phyloP scores from a whole-genome alignment of 1,140 invertebrate genomes.

The Panonychus citri region DNA sequence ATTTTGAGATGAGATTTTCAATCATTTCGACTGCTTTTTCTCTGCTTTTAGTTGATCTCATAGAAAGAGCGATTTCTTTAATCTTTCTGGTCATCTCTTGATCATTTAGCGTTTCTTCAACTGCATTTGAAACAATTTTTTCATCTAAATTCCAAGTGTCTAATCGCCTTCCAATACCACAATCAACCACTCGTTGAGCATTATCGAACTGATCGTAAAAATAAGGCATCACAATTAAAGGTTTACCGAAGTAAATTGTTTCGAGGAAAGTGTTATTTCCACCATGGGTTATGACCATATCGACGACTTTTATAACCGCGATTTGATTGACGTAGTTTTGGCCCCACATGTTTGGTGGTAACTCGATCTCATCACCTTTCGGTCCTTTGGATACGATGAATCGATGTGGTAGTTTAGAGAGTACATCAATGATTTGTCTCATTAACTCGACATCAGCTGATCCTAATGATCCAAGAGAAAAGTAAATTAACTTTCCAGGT shows the following conservation, averaged over 20 bases:
- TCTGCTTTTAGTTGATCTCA: no score
- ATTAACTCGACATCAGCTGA: not conserved
- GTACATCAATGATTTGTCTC: not conserved
- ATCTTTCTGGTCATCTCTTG: no score
- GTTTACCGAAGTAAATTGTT: not conserved
- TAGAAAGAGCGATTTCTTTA: no score
- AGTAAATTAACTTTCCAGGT: no score
- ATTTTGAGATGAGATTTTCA: no score
- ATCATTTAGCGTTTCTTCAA: no score
- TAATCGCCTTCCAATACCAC: no score
- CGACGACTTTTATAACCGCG: not conserved
- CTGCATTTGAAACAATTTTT: no score
- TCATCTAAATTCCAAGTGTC: no score
- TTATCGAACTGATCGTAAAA: no score
- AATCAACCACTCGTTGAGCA: not conserved
- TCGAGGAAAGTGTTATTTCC: constrained; percentile 1
- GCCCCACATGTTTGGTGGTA: constrained; percentile 3
- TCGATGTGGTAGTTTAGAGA: not conserved
- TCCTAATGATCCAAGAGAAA: not conserved
- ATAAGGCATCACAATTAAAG: constrained; percentile 2
- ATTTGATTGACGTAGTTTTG: constrained; percentile 1
- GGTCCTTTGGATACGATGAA: not conserved
- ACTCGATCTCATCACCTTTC: not conserved
- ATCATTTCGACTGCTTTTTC: no score
- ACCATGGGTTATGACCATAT: constrained; percentile 3